A percentile compares a stretch with the other conserved stretches of the same genome.
phyloP scores from a whole-genome alignment of 2,888 invertebrate genomes.

The Synanthedon myopaeformis region DNA sequence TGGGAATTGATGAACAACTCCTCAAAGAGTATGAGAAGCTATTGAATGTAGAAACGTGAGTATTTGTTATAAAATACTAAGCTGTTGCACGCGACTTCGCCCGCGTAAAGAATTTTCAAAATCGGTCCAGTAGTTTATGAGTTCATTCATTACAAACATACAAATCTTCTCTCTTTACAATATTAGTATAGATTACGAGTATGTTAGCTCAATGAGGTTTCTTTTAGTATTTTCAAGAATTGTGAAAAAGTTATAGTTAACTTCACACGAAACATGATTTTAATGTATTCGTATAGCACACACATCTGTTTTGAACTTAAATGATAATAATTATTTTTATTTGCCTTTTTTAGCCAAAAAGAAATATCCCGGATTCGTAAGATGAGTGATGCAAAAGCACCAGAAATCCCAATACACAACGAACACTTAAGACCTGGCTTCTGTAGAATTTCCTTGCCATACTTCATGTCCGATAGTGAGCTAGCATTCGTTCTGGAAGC shows the following conservation, averaged over 20 bases:
- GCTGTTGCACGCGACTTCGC: no score
- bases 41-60: conserved; percentile 59
- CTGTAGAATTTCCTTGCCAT: conserved; percentile 86
- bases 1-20: conserved; percentile 84
- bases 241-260: background rate
- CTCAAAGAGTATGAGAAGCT: conserved; percentile 80
- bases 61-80: conserved; percentile 7
- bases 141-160: no score
- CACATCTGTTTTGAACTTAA: no score
- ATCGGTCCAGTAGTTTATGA: no score
- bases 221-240: background rate
- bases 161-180: no score
- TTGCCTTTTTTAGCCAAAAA: conserved; percentile 53
- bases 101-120: no score
- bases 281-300: background rate
- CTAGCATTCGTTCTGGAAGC: conserved; percentile 86
- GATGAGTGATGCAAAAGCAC: conserved; percentile 50
- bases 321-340: background rate
- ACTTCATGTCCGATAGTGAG: conserved; percentile 84
- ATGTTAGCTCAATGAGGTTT: no score
- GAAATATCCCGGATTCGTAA: conserved; percentile 53
- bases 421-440: conserved; percentile 90
- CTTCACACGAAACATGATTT: background rate
- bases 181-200: no score
- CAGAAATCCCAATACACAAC: conserved; percentile 55